phyloP scores from a whole-genome alignment of 92 coral and sea anemone genomes.

The Porites evermanni region DNA sequence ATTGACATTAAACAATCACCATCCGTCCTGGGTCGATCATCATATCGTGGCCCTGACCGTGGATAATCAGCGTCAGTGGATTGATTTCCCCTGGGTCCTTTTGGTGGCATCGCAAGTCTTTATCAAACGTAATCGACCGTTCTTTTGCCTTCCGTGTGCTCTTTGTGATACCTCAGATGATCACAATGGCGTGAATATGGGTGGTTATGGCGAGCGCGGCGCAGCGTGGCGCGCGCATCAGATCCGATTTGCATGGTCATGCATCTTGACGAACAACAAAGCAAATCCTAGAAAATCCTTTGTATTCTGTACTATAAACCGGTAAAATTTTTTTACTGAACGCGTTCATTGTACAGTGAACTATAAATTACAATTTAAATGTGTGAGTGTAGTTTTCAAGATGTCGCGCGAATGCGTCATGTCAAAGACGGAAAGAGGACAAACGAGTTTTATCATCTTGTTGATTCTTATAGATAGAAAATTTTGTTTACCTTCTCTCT shows the following conservation, averaged over 20 bases:
- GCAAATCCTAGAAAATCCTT: not conserved
- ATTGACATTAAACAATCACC: not conserved
- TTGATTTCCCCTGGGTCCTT: not conserved
- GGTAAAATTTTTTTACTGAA: not conserved
- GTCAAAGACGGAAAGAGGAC: too few species aligned
- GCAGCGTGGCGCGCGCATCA: not conserved
- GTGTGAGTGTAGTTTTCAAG: too few species aligned
- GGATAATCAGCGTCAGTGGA: not conserved
- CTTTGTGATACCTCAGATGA: too few species aligned
- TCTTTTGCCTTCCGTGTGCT: too few species aligned
- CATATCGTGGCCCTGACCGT: not conserved
- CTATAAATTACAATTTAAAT: too few species aligned
- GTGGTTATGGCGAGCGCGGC: too few species aligned
- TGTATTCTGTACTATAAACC: not conserved
- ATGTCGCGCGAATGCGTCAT: too few species aligned
- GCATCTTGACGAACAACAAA: not conserved
- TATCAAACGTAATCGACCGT: too few species aligned
- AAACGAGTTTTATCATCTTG: not conserved
- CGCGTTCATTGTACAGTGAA: too few species aligned
- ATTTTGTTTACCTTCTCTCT: not conserved
- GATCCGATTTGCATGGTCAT: not conserved
- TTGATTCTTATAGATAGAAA: not conserved
- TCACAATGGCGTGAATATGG: too few species aligned
- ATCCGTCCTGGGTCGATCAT: not conserved
- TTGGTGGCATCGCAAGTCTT: not conserved